These are phyloP conservation scores for Clanis bilineata DNA, from an alignment of 2,888 invertebrate species.

Conservation along the genomic window DNA sequence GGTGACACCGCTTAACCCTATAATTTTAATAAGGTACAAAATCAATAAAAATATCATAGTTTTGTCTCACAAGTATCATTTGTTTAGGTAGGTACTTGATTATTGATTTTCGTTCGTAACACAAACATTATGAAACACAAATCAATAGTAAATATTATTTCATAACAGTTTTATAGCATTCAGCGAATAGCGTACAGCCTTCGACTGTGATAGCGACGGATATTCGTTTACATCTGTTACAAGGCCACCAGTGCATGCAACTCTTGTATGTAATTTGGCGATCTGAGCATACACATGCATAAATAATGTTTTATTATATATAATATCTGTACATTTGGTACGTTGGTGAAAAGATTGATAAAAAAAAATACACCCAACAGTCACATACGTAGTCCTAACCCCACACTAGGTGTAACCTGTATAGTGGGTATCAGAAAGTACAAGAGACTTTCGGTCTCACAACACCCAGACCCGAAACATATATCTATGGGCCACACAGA, in stretches of 20 bases:
- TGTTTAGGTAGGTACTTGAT: not conserved
- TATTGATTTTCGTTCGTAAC: not conserved
- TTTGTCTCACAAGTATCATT: not conserved
- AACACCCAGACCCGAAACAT: no score
- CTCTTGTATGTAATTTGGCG: constrained; percentile 12
- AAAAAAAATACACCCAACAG: no score
- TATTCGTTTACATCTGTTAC: constrained; percentile 47
- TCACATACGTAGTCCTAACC: no score
- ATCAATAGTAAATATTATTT: not conserved
- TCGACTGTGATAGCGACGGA: constrained; percentile 27
- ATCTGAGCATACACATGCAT: not conserved
- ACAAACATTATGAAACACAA: not conserved
- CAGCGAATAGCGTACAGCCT: constrained; percentile 22
- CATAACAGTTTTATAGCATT: not conserved
- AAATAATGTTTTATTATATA: not conserved
- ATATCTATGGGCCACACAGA: no score
- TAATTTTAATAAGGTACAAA: not conserved
- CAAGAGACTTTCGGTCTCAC: no score
- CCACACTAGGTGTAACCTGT: no score
- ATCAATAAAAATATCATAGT: not conserved
- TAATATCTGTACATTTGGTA: not conserved
- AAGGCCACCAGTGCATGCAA: constrained; percentile 34
- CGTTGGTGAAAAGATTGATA: no score
- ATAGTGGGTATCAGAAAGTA: no score
- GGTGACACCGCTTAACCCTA: not conserved